A percentile compares a stretch with the other conserved stretches of the same genome.
phyloP scores from a whole-genome alignment of 2,113 vertebrate species.

The Vulpes ferrilata region DNA sequence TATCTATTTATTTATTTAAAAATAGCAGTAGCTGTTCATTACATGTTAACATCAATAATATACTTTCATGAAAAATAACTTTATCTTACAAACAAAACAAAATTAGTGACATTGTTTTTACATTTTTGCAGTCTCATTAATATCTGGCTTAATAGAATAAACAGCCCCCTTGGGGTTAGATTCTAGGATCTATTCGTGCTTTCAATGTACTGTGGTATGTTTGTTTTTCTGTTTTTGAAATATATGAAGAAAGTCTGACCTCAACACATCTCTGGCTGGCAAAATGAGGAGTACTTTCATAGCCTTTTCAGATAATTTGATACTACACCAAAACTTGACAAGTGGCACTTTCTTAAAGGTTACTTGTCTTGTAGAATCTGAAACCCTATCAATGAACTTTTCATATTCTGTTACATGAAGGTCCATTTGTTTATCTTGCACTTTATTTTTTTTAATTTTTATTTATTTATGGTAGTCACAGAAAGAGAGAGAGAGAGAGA shows the following conservation, averaged over 20 bases:
- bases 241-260: background rate
- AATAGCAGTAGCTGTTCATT: background rate
- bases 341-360: slow-evolving; percentile 50
- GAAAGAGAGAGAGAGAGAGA: too few relatives aligned
- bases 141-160: slow-evolving; percentile 32
- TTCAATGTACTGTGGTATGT: background rate
- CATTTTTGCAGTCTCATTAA: slow-evolving; percentile 25
- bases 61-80: slow-evolving; percentile 43
- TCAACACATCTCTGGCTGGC: slow-evolving; percentile 11
- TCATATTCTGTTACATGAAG: slow-evolving; percentile 13
- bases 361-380: slow-evolving; percentile 11
- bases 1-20: slow-evolving; percentile 47
- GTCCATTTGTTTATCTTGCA: background rate
- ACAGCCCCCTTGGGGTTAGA: background rate
- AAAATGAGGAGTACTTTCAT: slow-evolving; percentile 25
- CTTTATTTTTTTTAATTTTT: background rate
- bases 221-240: slow-evolving; percentile 6
- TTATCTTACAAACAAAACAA: slow-evolving; percentile 57
- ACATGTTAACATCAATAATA: background rate
- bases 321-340: slow-evolving; percentile 68
- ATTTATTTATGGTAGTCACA: too few relatives aligned
- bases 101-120: slow-evolving; percentile 2
- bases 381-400: slow-evolving; percentile 4
- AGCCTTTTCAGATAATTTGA: slow-evolving; percentile 48
- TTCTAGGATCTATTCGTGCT: background rate